Evolutionary conservation across 2,797 vertebrate genomes (phyloP).

Genomic region (Oceanodroma leucorhoa): DNA sequence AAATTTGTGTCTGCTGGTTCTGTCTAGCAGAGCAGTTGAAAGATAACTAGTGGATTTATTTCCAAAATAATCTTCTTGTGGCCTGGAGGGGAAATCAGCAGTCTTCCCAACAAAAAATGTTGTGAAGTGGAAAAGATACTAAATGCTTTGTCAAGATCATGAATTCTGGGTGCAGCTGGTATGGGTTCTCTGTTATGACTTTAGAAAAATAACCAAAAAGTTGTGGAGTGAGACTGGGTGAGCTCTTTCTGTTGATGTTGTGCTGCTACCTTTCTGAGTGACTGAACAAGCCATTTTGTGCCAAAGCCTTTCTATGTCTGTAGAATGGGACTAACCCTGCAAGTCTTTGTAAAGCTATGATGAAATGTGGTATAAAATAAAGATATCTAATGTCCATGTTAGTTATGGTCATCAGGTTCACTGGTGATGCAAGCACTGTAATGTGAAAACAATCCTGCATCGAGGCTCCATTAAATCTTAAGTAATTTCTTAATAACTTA

Average conservation of each 20-base stretch:
- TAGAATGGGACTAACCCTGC: not conserved
- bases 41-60: not conserved
- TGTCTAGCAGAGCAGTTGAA: not conserved
- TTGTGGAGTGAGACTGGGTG: not conserved
- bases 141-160: not conserved
- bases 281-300: not conserved
- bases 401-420: not conserved
- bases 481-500: not conserved
- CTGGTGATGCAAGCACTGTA: not conserved
- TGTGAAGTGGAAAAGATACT: not conserved
- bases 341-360: not conserved
- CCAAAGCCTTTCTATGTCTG: not conserved
- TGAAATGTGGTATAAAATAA: not conserved
- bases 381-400: not conserved
- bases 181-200: not conserved
- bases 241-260: not conserved
- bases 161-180: not conserved
- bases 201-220: not conserved
- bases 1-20: not conserved
- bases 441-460: not conserved
- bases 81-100: not conserved
- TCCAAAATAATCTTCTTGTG: not conserved
- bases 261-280: not conserved
- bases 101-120: not conserved
- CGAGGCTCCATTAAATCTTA: not conserved